These are phyloP conservation scores for Caenorhabditis becei DNA, from an alignment of 2,888 invertebrate genomes.

Conservation along the genomic window DNA sequence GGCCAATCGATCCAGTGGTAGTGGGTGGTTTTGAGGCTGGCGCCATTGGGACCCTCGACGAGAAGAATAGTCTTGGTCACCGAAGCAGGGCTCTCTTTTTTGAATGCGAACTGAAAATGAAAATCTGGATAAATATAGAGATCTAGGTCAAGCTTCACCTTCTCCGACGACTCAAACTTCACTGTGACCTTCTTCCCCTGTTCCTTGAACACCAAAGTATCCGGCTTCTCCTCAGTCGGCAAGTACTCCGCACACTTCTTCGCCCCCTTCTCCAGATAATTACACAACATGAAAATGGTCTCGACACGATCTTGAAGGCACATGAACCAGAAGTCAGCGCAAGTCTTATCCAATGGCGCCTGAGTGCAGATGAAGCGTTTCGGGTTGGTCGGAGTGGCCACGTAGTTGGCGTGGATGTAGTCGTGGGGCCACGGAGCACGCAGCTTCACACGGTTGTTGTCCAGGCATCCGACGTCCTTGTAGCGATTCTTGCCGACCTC, in stretches of 20 bases:
- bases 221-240: constrained; percentile 48
- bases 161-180: constrained; percentile 39
- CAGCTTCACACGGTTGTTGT: constrained; percentile 64
- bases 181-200: constrained; percentile 45
- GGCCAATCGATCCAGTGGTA: constrained; percentile 72
- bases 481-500: constrained; percentile 59
- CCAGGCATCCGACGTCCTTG: constrained; percentile 69
- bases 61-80: constrained; percentile 47
- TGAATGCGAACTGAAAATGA: constrained; percentile 35
- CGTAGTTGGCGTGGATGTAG: constrained; percentile 71
- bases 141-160: too few relatives aligned
- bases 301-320: constrained; percentile 65
- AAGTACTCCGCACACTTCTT: constrained; percentile 66
- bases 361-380: too few relatives aligned
- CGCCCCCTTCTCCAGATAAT: constrained; percentile 62
- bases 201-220: constrained; percentile 54
- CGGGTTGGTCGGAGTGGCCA: constrained; percentile 53
- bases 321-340: constrained; percentile 69
- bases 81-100: constrained; percentile 17
- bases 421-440: constrained; percentile 54
- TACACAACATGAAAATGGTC: constrained; percentile 68
- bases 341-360: constrained; percentile 69
- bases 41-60: constrained; percentile 33
- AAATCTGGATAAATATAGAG: constrained; percentile 1
- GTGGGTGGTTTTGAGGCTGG: constrained; percentile 45